These are phyloP conservation scores for Bubo bubo DNA, from an alignment of 2,113 vertebrate genomes.

Conservation along the genomic window DNA sequence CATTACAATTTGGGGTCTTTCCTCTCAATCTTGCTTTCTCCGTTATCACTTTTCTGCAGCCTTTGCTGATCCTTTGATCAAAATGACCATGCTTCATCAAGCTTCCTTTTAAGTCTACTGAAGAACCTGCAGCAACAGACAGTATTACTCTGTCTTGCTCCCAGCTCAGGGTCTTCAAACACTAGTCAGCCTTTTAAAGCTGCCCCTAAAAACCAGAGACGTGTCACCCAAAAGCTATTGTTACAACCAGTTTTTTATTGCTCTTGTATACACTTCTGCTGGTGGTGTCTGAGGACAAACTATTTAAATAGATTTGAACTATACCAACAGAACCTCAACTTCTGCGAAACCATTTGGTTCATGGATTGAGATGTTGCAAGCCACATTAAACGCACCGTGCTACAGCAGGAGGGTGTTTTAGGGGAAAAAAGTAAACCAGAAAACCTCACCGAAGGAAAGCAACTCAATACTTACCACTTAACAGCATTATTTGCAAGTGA, in stretches of 20 bases:
- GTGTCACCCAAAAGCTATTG: neutral
- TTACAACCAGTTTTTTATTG: rapidly evolving
- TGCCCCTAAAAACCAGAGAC: rapidly evolving
- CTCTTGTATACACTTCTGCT: rapidly evolving
- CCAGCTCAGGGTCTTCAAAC: neutral
- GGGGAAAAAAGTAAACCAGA: neutral
- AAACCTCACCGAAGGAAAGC: neutral
- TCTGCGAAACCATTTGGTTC: neutral
- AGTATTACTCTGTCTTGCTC: neutral
- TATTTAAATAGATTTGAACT: rapidly evolving
- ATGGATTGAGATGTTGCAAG: neutral
- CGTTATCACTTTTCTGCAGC: neutral
- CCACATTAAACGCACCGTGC: neutral
- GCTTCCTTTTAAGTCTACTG: neutral
- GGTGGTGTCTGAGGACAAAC: neutral
- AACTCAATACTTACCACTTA: neutral
- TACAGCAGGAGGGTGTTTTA: neutral
- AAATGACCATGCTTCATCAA: neutral
- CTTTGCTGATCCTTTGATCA: neutral
- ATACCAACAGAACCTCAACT: neutral
- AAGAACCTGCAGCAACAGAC: neutral
- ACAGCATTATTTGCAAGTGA: neutral
- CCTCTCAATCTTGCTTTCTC: neutral
- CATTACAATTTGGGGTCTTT: neutral
- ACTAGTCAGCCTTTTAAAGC: neutral